Base-by-base conservation (phyloP, 2,797 vertebrate genomes). In the Pseudochaenichthys georgianus region DNA sequence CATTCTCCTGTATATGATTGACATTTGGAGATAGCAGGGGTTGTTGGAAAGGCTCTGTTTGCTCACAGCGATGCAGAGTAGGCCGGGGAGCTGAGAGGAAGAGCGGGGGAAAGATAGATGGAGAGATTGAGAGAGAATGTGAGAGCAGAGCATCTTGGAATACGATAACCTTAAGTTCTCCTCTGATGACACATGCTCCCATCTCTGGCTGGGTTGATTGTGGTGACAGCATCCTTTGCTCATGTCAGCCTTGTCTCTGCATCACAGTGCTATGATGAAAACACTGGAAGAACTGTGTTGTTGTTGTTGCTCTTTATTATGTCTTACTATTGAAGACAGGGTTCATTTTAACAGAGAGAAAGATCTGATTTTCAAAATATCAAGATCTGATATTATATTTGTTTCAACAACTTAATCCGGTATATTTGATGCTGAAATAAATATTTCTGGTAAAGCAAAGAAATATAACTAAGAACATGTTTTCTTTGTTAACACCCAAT, bases 171-270 rank as follows among this genome's bases (percentile, higher is more conserved):
- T 79, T 51, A 74, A 67, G 76, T 82, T 81, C 75, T 81, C 78
- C 12, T 75, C 67, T 73, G 75, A 86, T 87, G 88, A 92, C 87
- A 87, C 77, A 77, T 61, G 70, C 64, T 61, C 64, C 76, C 77
- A 53, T 88, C 75, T 82, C 72, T 73, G 82, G 73, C 57, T 61
- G 59, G 63, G 66, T 45, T 78, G 73, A 81, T 80, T 73, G 43
- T 67, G 83, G 71, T 81, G 88, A 89, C 87, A 75, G 70, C 76
- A 77, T 80, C 55, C 50, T 78, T 84, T 78, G 70, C 73, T 87
- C 71, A 72, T 80, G 70, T 54, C 23, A 42, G 54, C 54, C 63
- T 21, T 9, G 61, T 48, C 73, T 52, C 66, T 48, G 59, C 63
- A 59, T 69, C 67, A 61, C 70, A 80, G 81, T 74, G 53, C 58